A percentile compares a stretch with the other conserved stretches of the same genome.
phyloP scores from a whole-genome alignment of 2,888 invertebrate species.

The Lumbricus terrestris region DNA sequence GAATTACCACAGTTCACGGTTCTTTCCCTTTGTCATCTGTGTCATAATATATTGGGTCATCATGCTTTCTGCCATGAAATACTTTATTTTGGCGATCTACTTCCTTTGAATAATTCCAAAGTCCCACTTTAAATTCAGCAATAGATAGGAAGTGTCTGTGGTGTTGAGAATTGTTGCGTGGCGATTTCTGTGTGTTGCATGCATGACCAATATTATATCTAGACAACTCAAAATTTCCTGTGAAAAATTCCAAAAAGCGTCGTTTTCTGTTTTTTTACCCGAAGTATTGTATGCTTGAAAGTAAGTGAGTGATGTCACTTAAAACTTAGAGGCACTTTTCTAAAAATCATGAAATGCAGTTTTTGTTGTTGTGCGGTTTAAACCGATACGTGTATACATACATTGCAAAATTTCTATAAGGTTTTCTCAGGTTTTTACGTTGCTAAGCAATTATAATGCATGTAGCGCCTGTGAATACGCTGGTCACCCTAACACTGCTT shows the following conservation, averaged over 20 bases:
- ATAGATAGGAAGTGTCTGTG: background rate
- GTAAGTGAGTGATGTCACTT: background rate
- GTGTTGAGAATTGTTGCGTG: background rate
- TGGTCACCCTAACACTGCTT: no score
- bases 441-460: no score
- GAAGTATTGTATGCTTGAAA: background rate
- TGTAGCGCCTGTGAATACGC: no score
- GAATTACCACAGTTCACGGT: background rate
- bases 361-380: background rate
- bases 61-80: background rate
- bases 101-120: background rate
- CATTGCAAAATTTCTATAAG: no score
- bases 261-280: background rate
- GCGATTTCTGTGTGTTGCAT: background rate
- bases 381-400: no score
- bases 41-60: background rate
- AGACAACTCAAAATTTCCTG: background rate
- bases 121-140: background rate
- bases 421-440: no score
- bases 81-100: background rate
- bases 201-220: background rate
- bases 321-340: background rate
- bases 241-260: background rate
- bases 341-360: background rate
- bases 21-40: background rate